A percentile compares a stretch with the other conserved stretches of the same genome.
Evolutionary conservation across 2,888 invertebrate genomes (phyloP).

Genomic region (Phorcus lineatus): DNA sequence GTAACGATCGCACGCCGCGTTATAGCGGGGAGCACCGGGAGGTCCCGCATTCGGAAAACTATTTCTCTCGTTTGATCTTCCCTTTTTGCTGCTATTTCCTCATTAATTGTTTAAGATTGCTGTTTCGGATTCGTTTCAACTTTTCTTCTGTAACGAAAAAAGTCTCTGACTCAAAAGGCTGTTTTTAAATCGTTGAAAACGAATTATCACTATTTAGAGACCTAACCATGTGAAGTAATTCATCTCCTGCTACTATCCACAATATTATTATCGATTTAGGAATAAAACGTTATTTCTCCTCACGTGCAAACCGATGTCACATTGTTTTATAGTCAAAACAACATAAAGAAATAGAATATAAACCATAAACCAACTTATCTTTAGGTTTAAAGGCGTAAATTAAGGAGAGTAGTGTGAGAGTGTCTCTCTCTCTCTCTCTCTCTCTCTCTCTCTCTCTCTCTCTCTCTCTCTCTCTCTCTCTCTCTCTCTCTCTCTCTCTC

Average conservation of each 20-base stretch:
- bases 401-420: too few species aligned
- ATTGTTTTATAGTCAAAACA: too few species aligned
- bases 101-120: background rate
- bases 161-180: background rate
- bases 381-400: too few species aligned
- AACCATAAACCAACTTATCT: too few species aligned
- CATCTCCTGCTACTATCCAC: background rate
- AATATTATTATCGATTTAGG: too few species aligned
- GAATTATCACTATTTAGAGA: too few species aligned
- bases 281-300: too few species aligned
- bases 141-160: background rate
- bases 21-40: conserved; percentile 10
- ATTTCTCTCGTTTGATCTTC: background rate
- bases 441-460: conserved; percentile 28
- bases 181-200: background rate
- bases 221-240: too few species aligned
- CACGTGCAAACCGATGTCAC: too few species aligned
- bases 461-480: background rate
- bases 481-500: conserved; percentile 15
- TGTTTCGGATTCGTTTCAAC: background rate
- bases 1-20: background rate
- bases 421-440: conserved; percentile 20
- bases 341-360: too few species aligned
- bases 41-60: background rate
- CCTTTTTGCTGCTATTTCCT: background rate